These are phyloP conservation scores for Spea bombifrons DNA, from an alignment of 2,113 vertebrate genomes.

Conservation along the genomic window DNA sequence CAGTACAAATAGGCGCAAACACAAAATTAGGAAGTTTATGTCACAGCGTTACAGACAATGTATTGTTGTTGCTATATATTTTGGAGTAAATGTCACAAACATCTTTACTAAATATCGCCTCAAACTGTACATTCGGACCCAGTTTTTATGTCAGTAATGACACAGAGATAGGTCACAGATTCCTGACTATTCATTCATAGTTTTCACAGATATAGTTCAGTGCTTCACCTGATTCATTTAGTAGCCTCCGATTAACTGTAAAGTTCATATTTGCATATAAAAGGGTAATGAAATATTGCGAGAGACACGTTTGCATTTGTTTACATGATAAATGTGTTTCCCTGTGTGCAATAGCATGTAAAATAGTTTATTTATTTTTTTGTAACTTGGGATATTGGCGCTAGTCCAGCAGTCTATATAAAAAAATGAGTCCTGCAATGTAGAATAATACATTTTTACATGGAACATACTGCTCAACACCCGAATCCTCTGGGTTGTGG, in stretches of 20 bases:
- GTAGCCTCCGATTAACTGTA: neutral
- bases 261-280: slow-evolving; percentile 6
- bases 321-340: neutral
- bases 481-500: too few species aligned
- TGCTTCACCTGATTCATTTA: neutral
- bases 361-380: neutral
- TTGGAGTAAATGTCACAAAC: neutral
- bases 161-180: neutral
- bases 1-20: neutral
- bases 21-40: neutral
- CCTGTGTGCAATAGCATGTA: neutral
- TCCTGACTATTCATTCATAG: neutral
- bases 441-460: too few species aligned
- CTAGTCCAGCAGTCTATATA: too few species aligned
- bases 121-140: neutral
- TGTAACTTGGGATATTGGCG: too few species aligned
- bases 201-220: neutral
- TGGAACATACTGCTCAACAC: too few species aligned
- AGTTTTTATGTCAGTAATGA: neutral
- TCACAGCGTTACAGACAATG: neutral
- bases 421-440: too few species aligned
- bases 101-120: neutral
- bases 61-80: neutral
- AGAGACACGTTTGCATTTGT: neutral
- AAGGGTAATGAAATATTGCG: neutral